These are phyloP conservation scores for Macrosiphum euphorbiae DNA, from an alignment of 2,888 invertebrate genomes.

Conservation along the genomic window DNA sequence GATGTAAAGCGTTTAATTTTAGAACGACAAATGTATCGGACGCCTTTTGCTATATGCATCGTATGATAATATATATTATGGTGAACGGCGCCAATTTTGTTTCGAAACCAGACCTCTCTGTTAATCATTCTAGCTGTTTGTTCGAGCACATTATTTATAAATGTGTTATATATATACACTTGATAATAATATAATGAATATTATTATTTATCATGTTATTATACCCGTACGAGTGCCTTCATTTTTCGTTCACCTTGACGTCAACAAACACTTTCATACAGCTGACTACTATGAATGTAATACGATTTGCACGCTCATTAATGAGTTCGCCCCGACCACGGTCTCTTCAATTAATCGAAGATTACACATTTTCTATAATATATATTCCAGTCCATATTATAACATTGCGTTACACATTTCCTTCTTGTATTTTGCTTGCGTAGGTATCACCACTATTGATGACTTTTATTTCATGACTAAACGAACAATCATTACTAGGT, in stretches of 20 bases:
- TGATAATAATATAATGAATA: neutral
- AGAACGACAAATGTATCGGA: neutral
- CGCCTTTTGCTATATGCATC: neutral
- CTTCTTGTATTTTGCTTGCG: neutral
- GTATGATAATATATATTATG: neutral
- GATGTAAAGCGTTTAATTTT: conserved; percentile 28
- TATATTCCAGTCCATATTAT: neutral
- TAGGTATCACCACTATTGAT: neutral
- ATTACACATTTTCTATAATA: neutral
- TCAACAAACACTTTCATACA: conserved; percentile 32
- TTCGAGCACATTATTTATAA: conserved; percentile 13
- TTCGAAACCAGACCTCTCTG: conserved; percentile 25
- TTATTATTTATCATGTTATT: neutral
- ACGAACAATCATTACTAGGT: neutral
- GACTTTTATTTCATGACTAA: neutral
- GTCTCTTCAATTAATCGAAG: neutral
- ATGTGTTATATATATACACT: neutral
- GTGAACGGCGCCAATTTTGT: conserved; percentile 44
- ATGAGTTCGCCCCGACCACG: neutral
- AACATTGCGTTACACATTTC: neutral
- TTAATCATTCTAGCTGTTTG: neutral
- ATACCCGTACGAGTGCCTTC: neutral
- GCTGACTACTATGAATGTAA: neutral
- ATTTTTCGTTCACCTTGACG: conserved; percentile 45
- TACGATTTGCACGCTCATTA: neutral